phyloP scores from a whole-genome alignment of 2,113 vertebrate species.

The Lynx canadensis region DNA sequence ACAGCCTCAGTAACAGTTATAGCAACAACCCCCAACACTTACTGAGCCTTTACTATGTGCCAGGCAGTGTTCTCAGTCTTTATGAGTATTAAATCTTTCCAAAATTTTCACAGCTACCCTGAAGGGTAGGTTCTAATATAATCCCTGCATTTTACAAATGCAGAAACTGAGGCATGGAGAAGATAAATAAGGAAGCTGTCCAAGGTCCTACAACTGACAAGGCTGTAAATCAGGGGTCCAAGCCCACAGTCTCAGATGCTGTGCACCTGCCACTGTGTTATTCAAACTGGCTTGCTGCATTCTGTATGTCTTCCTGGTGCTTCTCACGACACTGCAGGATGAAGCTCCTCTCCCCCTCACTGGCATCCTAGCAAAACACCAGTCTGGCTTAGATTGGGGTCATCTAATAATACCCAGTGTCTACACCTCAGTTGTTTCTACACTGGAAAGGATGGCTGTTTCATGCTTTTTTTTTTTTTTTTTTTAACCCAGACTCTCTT shows the following conservation, averaged over 20 bases:
- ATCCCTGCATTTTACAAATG: neutral
- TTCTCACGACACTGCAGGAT: neutral
- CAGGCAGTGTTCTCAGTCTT: neutral
- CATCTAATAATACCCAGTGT: neutral
- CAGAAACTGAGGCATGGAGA: neutral
- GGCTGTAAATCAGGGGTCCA: neutral
- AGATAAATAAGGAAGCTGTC: neutral
- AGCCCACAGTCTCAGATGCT: neutral
- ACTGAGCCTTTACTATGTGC: neutral
- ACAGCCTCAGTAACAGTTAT: neutral
- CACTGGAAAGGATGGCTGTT: neutral
- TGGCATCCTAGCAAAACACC: neutral
- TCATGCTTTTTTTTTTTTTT: neutral
- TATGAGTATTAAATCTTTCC: neutral
- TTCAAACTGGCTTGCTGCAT: neutral
- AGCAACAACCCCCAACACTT: neutral
- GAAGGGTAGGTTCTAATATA: neutral
- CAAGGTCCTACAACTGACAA: neutral
- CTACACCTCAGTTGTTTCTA: too few relatives aligned
- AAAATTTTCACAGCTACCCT: neutral
- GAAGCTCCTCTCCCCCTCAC: neutral
- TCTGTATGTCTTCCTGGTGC: neutral
- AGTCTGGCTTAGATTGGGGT: neutral
- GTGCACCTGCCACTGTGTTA: rapidly evolving
- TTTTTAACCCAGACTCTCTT: neutral